phyloP scores from a whole-genome alignment of 2,888 invertebrate genomes.

The Chironomus tentans region DNA sequence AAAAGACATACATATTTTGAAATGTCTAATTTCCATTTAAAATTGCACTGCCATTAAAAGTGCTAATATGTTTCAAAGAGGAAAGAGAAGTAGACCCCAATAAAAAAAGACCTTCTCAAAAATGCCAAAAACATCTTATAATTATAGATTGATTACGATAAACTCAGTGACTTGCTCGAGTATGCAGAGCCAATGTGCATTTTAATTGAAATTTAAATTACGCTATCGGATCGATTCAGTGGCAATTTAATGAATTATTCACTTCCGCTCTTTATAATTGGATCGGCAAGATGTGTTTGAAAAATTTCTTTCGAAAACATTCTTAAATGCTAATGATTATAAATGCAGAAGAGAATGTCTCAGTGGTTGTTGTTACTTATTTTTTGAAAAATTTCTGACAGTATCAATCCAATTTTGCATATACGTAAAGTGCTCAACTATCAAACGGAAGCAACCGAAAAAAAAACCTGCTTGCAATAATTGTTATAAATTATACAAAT shows the following conservation, averaged over 20 bases:
- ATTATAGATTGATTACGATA: constrained; percentile 21
- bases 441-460: not conserved
- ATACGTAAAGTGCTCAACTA: not conserved
- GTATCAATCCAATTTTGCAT: not conserved
- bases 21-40: not conserved
- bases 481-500: constrained; percentile 1
- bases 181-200: constrained; percentile 12
- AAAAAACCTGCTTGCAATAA: not conserved
- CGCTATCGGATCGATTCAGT: constrained; percentile 24
- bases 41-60: not conserved
- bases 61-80: constrained; percentile 14
- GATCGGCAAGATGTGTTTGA: constrained; percentile 6
- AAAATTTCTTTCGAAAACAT: not conserved
- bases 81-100: not conserved
- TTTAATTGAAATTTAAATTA: constrained; percentile 22
- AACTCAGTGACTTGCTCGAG: not conserved
- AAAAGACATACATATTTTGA: not conserved
- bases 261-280: constrained; percentile 21
- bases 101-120: not conserved
- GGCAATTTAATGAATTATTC: constrained; percentile 24
- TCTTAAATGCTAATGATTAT: not conserved
- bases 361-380: not conserved
- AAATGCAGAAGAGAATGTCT: not conserved
- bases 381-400: not conserved
- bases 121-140: constrained; percentile 2